Conservation (phyloP, 2,888 invertebrate genomes). For the Kuschelorhynchus macadamiae region DNA sequence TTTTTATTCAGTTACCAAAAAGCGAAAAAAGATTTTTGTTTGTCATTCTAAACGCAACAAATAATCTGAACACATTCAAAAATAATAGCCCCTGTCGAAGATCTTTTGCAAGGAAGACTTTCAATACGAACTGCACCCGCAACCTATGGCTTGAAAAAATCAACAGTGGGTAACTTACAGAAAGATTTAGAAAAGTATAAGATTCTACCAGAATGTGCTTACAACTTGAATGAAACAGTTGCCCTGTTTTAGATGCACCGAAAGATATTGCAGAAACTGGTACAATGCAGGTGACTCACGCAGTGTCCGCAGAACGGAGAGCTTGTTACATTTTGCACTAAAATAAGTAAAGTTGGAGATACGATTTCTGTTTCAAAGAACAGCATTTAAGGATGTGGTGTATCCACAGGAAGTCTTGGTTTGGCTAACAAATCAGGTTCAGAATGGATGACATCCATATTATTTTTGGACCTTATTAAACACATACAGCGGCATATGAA, state of each 20-base stretch:
- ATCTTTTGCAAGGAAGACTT: no score
- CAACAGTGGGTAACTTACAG: no score
- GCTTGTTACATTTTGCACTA: conserved; percentile 6
- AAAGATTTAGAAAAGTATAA: background rate
- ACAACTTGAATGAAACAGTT: conserved; percentile 7
- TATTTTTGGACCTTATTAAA: background rate
- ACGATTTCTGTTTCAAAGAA: background rate
- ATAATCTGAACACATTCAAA: no score
- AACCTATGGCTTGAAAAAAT: no score
- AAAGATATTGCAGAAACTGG: conserved; percentile 1
- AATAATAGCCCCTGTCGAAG: no score
- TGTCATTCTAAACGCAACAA: no score
- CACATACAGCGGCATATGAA: background rate
- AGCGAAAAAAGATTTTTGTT: no score
- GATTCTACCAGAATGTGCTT: background rate
- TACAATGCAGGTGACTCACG: background rate
- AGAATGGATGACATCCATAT: conserved; percentile 8
- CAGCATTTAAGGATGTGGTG: background rate
- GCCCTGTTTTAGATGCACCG: background rate
- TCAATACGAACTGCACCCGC: no score
- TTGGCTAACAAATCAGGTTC: conserved; percentile 7
- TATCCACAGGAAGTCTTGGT: conserved; percentile 2
- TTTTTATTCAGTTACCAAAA: no score
- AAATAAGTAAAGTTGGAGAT: background rate
- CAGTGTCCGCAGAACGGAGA: conserved; percentile 8